These are phyloP conservation scores for Alexandromys fortis DNA, from an alignment of 2,113 vertebrate genomes.

Conservation along the genomic window DNA sequence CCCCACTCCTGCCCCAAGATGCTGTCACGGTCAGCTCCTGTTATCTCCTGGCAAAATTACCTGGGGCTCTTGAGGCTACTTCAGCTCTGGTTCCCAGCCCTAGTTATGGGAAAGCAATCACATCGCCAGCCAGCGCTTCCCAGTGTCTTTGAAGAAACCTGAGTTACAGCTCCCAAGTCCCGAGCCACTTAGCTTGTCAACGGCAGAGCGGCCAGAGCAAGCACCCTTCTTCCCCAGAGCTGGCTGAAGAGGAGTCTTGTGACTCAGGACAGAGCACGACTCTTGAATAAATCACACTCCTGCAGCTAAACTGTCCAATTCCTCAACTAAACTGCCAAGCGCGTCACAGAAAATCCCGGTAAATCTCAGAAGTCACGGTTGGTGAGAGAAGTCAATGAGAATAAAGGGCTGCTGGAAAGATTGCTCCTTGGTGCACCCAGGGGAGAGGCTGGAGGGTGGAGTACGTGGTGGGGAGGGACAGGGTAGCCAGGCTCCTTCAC, in stretches of 20 bases:
- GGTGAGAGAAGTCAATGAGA: background rate
- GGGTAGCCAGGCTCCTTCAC: background rate
- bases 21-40: background rate
- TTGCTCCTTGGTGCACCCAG: background rate
- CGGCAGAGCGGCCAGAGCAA: accelerated
- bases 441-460: background rate
- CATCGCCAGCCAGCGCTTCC: background rate
- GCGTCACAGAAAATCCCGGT: background rate
- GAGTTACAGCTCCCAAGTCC: background rate
- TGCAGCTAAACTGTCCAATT: background rate
- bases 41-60: background rate
- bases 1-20: background rate
- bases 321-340: background rate
- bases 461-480: accelerated
- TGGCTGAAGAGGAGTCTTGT: background rate
- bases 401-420: background rate
- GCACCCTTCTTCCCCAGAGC: background rate
- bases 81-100: background rate
- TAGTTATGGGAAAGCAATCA: accelerated
- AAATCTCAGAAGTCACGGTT: background rate
- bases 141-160: background rate
- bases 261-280: accelerated
- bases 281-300: background rate
- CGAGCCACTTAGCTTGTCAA: background rate
- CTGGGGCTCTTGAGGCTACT: background rate